phyloP scores from a whole-genome alignment of 2,888 invertebrate genomes.

The Polyommatus iphigenia region DNA sequence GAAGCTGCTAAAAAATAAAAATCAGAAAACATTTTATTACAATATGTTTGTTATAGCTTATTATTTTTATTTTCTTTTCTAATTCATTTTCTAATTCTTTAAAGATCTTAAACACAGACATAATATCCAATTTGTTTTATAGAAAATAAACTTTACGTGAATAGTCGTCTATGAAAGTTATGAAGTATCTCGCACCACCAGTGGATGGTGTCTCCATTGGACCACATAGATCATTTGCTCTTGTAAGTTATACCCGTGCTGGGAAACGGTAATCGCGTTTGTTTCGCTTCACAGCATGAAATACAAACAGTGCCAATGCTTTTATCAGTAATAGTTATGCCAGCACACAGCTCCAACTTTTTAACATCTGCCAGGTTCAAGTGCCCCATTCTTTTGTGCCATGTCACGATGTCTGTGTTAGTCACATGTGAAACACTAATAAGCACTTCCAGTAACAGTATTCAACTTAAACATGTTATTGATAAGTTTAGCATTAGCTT shows the following conservation, averaged over 20 bases:
- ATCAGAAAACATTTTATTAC: neutral
- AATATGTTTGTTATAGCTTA: neutral
- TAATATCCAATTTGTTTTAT: neutral
- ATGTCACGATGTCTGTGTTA: too few species aligned
- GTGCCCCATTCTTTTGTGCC: too few species aligned
- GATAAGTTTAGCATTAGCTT: neutral
- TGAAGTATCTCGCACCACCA: neutral
- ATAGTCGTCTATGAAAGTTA: slow-evolving; percentile 20
- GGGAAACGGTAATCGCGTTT: neutral
- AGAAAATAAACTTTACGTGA: neutral
- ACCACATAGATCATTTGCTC: slow-evolving; percentile 8
- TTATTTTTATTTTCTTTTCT: neutral
- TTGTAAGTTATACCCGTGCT: neutral
- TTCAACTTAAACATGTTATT: slow-evolving; percentile 24
- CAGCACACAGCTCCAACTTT: too few species aligned
- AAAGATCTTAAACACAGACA: neutral
- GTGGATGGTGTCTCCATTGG: neutral
- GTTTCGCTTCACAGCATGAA: slow-evolving; percentile 14
- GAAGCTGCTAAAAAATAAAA: neutral
- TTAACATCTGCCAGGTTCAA: too few species aligned
- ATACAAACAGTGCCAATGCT: neutral
- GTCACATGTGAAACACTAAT: too few species aligned
- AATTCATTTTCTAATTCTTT: neutral
- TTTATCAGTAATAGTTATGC: too few species aligned
- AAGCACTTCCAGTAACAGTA: too few species aligned